Conservation (phyloP, 2,888 invertebrate species). For the Eristalinus aeneus region DNA sequence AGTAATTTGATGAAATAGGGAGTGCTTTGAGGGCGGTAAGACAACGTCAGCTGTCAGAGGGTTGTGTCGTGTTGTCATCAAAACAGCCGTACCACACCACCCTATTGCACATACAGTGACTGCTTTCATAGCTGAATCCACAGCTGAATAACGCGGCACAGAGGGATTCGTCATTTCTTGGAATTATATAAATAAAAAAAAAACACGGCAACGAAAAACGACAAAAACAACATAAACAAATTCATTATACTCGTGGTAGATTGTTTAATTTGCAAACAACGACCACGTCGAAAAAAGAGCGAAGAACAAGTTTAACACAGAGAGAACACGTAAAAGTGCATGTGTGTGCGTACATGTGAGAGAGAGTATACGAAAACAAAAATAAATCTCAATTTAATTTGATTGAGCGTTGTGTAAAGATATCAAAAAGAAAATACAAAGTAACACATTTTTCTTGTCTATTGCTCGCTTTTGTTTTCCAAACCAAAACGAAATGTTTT, state of each 20-base stretch:
- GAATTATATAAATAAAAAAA: slow-evolving; percentile 26
- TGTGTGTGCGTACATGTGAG: background rate
- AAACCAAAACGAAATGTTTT: background rate
- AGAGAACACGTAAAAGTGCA: background rate
- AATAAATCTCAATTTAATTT: slow-evolving; percentile 32
- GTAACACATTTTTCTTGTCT: slow-evolving; percentile 49
- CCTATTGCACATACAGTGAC: background rate
- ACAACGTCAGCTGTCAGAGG: slow-evolving; percentile 5
- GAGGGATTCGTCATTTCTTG: background rate
- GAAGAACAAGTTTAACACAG: slow-evolving; percentile 29
- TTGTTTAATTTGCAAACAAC: slow-evolving; percentile 60
- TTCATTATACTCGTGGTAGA: slow-evolving; percentile 32
- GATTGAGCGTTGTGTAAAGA: slow-evolving; percentile 38
- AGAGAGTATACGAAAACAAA: background rate
- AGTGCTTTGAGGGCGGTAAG: slow-evolving; percentile 4
- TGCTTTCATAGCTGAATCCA: slow-evolving; percentile 8
- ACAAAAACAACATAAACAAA: slow-evolving; percentile 33
- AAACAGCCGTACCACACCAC: slow-evolving; percentile 8
- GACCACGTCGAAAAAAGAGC: slow-evolving; percentile 15
- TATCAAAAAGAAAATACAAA: slow-evolving; percentile 27
- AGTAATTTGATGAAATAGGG: slow-evolving; percentile 37
- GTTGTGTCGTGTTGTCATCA: slow-evolving; percentile 7
- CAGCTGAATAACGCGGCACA: slow-evolving; percentile 5
- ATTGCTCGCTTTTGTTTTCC: slow-evolving; percentile 2
- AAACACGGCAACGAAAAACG: background rate